A percentile compares a stretch with the other conserved stretches of the same genome.
Conservation (phyloP, 2,113 vertebrate genomes). For the Toxotes jaculatrix region DNA sequence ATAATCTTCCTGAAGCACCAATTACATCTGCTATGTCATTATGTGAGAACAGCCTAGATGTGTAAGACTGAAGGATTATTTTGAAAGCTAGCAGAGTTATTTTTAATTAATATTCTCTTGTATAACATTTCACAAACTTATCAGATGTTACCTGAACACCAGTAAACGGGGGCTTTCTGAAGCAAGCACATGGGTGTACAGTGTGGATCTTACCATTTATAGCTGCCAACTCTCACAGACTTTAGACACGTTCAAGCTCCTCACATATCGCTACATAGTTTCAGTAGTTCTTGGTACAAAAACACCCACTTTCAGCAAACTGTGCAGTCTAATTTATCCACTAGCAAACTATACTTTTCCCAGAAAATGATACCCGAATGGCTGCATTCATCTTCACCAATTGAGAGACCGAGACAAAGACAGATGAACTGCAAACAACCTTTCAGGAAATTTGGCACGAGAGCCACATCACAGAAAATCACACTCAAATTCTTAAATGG, state of each 20-base stretch:
- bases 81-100: slow-evolving; percentile 1
- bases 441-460: not conserved
- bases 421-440: slow-evolving; percentile 2
- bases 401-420: not conserved
- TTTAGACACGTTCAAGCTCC: not conserved
- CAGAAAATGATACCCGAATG: slow-evolving; percentile 12
- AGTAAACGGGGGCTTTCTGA: slow-evolving; percentile 8
- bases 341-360: not conserved
- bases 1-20: slow-evolving; percentile 27
- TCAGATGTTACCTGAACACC: not conserved
- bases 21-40: slow-evolving; percentile 18
- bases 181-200: not conserved
- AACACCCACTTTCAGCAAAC: slow-evolving; percentile 7
- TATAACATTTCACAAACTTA: slow-evolving; percentile 4
- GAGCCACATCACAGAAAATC: not conserved
- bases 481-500: slow-evolving; percentile 10
- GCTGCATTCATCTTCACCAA: slow-evolving; percentile 32
- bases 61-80: slow-evolving; percentile 4
- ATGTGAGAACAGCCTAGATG: not conserved
- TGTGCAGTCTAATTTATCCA: slow-evolving; percentile 7
- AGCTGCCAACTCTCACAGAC: not conserved
- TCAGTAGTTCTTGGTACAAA: slow-evolving; percentile 11
- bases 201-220: not conserved
- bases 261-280: slow-evolving; percentile 12
- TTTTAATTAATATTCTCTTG: slow-evolving; percentile 8